Evolutionary conservation across 2,113 vertebrate species (phyloP).

Genomic region (Catharus bicknelli): DNA sequence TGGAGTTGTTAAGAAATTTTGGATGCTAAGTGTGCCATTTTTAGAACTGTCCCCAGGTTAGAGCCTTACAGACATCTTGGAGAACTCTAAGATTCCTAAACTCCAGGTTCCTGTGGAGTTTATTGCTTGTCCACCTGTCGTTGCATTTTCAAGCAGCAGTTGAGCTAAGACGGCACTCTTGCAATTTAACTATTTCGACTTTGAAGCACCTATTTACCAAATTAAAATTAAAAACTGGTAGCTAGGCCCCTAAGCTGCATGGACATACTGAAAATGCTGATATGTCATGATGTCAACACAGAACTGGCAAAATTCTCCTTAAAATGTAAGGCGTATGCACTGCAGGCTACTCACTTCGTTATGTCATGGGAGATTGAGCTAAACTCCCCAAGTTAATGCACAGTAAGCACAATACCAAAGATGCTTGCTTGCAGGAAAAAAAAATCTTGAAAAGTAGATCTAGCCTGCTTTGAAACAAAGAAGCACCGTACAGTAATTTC

Average conservation of each 20-base stretch:
- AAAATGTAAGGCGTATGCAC: fast-evolving
- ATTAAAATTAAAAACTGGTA: not conserved
- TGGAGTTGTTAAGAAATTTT: not conserved
- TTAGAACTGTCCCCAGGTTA: not conserved
- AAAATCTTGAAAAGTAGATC: not conserved
- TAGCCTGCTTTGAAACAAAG: not conserved
- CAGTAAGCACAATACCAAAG: not conserved
- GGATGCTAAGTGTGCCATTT: not conserved
- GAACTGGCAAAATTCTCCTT: not conserved
- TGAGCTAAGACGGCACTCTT: not conserved
- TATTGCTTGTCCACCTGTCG: not conserved
- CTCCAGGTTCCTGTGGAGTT: not conserved
- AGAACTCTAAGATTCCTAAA: too few species aligned
- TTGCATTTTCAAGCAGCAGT: not conserved
- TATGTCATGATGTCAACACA: not conserved
- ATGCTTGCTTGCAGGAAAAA: not conserved
- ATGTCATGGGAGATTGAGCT: not conserved
- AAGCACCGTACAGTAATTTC: not conserved
- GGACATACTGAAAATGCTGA: not conserved
- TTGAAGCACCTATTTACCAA: not conserved
- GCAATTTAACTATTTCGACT: not conserved
- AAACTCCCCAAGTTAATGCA: not conserved
- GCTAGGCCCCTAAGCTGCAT: not conserved
- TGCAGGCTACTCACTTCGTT: not conserved
- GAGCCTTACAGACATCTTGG: not conserved